Evolutionary conservation across 2,797 vertebrate genomes (phyloP).

Genomic region (Scolopax rusticola): DNA sequence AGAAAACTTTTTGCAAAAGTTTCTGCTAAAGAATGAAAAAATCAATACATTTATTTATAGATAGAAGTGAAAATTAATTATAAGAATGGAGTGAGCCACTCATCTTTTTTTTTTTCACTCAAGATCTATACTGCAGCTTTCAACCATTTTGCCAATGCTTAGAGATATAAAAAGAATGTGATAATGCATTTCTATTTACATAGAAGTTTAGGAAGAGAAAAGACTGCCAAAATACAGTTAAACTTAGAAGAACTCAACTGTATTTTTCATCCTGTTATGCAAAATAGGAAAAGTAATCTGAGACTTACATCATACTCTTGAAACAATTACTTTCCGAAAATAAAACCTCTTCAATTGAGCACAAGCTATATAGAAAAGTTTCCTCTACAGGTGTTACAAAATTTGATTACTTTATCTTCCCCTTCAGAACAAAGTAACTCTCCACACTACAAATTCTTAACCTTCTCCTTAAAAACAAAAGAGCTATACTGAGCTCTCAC

Average conservation of each 20-base stretch:
- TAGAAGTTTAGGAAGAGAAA: background rate
- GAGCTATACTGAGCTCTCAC: fast-evolving
- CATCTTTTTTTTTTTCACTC: background rate
- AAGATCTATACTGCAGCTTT: background rate
- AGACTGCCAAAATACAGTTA: background rate
- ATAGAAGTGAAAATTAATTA: background rate
- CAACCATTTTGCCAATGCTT: background rate
- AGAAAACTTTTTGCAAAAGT: background rate
- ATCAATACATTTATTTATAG: background rate
- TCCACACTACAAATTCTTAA: fast-evolving
- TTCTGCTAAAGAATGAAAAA: too few relatives aligned
- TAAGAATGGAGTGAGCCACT: background rate
- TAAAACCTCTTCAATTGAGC: fast-evolving
- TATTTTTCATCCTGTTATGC: fast-evolving
- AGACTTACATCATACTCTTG: background rate
- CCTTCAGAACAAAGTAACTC: background rate
- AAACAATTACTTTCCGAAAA: background rate
- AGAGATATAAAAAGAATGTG: background rate
- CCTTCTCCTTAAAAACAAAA: fast-evolving
- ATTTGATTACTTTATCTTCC: background rate
- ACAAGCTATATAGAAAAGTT: fast-evolving
- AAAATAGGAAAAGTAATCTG: background rate
- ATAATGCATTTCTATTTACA: background rate
- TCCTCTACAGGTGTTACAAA: fast-evolving
- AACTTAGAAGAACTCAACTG: background rate